Base-by-base conservation (phyloP, 2,888 invertebrate genomes). In the Linnaemya vulpina region DNA sequence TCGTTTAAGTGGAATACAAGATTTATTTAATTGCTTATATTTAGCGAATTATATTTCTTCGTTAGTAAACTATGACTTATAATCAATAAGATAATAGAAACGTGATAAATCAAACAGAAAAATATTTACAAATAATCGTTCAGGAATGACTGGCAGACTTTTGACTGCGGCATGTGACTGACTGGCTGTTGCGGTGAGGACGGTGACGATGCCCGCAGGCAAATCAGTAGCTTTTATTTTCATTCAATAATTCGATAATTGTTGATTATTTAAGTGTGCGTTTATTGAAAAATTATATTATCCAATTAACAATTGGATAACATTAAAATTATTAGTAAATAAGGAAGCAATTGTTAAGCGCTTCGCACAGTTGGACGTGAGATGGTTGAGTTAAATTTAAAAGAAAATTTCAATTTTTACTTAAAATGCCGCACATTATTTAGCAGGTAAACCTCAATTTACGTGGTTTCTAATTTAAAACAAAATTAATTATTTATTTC, bases 221-320 rank as follows among this genome's bases (percentile, higher is more conserved):
- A 22, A 43, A 67, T 55, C 67, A 67, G 76, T 58, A 67, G 76
- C 67, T 58, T 25, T 49, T n/a, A n/a, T n/a, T 49, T 60, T 25
- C 25, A 35, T 53, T 22, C n/a, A 63, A 63, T 30, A 30, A 30
- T 30, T 40, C 22, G n/a, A n/a, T 43, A 30, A 60, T 35, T 35
- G 40, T 71, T 25, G 5, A 60, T 20, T 35, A 25, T 71, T 25
- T 2, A 30, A 38, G 30, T 58, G 13, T 62, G 22, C 49, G 11
- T 63, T 0, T 55, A 20, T n/a, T 46, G 43, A 10, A 10, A n/a
- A 43, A 51, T 30, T 63, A 13, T 74, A 51, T 43, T 43, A 22
- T 20, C 3, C 20, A 53, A 53, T 13, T 11, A n/a, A n/a, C 11
- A 51, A 51, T 51, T 51, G 20, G 20, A 7, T 9, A 25, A 38